A percentile compares a stretch with the other conserved stretches of the same genome.
Conservation (phyloP, 2,113 vertebrate species). For the Microtus pennsylvanicus region DNA sequence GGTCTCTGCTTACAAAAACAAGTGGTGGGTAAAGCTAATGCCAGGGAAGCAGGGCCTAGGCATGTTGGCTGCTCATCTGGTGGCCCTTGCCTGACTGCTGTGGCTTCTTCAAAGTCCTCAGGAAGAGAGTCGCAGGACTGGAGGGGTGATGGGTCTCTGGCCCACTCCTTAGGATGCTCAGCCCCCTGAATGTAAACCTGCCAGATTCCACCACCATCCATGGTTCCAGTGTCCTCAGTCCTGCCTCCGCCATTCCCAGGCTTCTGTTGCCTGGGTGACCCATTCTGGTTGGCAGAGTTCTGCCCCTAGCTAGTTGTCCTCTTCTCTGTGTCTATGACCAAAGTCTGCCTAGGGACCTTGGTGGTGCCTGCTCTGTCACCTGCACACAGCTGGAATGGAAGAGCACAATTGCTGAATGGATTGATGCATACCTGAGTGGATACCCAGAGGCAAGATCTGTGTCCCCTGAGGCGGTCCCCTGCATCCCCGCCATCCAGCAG, state of each 20-base stretch:
- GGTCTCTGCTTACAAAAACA: background rate
- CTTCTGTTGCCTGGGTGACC: background rate
- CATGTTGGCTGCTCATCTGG: background rate
- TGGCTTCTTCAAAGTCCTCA: background rate
- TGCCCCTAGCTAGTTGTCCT: background rate
- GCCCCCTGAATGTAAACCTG: background rate
- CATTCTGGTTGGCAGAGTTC: background rate
- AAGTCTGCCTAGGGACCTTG: background rate
- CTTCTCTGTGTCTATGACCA: background rate
- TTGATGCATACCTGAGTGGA: background rate
- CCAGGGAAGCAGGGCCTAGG: background rate
- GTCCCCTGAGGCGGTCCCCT: background rate
- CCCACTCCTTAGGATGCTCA: background rate
- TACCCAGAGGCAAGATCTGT: background rate
- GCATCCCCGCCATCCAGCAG: background rate
- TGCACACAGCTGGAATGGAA: background rate
- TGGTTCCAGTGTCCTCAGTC: background rate
- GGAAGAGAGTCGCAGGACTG: accelerated
- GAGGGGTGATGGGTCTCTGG: accelerated
- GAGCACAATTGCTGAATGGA: too few relatives aligned
- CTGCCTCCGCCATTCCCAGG: background rate
- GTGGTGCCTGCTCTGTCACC: background rate
- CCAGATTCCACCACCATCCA: background rate
- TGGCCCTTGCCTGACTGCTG: background rate
- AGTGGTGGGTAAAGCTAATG: too few relatives aligned